These are phyloP conservation scores for Macrosteles quadrilineatus DNA, from an alignment of 1,140 invertebrate genomes.

Conservation along the genomic window DNA sequence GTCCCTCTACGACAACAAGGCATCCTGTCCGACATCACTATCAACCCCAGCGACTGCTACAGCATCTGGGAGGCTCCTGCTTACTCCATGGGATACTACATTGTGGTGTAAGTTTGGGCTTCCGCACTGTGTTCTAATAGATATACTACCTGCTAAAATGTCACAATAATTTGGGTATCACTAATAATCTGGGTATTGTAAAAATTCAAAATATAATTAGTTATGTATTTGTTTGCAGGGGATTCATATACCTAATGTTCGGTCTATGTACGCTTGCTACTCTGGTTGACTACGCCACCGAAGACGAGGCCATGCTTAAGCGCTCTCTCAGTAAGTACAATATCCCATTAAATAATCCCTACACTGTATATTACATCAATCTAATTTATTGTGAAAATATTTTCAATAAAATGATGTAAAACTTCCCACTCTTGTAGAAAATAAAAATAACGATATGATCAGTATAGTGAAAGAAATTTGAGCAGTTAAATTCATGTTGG, in stretches of 20 bases:
- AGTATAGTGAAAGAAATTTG: no score
- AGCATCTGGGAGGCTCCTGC: neutral
- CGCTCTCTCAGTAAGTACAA: neutral
- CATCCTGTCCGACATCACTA: constrained; percentile 25
- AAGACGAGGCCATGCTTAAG: neutral
- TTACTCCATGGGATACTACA: neutral
- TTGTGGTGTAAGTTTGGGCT: constrained; percentile 27
- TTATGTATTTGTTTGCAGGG: neutral
- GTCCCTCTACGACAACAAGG: constrained; percentile 10
- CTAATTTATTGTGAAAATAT: no score
- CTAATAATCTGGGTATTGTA: neutral
- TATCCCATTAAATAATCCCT: no score
- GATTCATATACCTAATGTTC: neutral
- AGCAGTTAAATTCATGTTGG: no score
- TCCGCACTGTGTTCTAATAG: no score
- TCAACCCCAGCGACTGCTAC: constrained; percentile 15
- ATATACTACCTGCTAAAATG: neutral
- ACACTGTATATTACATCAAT: no score
- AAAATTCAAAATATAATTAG: no score
- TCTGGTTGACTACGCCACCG: neutral
- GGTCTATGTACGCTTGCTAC: neutral
- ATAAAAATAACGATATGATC: no score
- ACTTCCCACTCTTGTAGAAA: no score
- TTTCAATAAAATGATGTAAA: no score
- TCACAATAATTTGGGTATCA: neutral